Percentiles rank a stretch among this genome's conserved stretches.
Conservation (phyloP, 2,113 vertebrate genomes). For the Lampris incognitus region DNA sequence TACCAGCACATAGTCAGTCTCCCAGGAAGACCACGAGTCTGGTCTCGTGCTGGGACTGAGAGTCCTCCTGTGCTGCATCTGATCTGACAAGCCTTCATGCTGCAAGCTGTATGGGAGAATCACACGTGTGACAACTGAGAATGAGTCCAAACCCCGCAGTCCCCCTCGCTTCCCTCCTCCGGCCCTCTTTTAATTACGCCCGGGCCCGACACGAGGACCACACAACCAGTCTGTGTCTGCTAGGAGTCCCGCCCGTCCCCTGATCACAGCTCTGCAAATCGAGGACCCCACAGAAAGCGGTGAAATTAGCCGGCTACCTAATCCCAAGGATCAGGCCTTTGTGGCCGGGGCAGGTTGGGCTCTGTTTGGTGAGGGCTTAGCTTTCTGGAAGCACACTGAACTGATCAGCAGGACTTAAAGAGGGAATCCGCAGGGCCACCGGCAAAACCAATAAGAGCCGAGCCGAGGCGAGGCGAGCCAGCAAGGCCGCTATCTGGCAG, state of each 20-base stretch:
- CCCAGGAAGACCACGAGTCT: no score
- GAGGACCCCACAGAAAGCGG: conserved; percentile 86
- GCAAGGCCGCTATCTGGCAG: conserved; percentile 72
- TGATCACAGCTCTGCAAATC: conserved; percentile 73
- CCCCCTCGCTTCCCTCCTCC: neutral
- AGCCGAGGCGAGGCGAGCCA: conserved; percentile 53
- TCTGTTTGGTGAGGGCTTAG: conserved; percentile 85
- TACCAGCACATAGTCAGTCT: no score
- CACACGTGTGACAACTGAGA: conserved; percentile 12
- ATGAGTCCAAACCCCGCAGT: conserved; percentile 34
- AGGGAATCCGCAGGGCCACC: conserved; percentile 73
- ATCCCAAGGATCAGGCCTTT: conserved; percentile 83
- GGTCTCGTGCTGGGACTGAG: no score
- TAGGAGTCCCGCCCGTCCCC: conserved; percentile 59
- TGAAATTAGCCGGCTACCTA: conserved; percentile 83
- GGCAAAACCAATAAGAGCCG: conserved; percentile 77
- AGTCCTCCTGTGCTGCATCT: neutral
- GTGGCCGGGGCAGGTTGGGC: conserved; percentile 82
- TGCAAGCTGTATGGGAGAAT: neutral
- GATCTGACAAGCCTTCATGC: conserved; percentile 15
- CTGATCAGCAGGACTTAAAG: conserved; percentile 80
- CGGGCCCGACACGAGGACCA: conserved; percentile 45
- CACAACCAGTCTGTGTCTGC: conserved; percentile 77
- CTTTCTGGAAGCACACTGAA: conserved; percentile 78
- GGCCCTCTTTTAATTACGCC: conserved; percentile 31